These are phyloP conservation scores for Apeltes quadracus DNA, from an alignment of 2,113 vertebrate genomes.

Conservation along the genomic window DNA sequence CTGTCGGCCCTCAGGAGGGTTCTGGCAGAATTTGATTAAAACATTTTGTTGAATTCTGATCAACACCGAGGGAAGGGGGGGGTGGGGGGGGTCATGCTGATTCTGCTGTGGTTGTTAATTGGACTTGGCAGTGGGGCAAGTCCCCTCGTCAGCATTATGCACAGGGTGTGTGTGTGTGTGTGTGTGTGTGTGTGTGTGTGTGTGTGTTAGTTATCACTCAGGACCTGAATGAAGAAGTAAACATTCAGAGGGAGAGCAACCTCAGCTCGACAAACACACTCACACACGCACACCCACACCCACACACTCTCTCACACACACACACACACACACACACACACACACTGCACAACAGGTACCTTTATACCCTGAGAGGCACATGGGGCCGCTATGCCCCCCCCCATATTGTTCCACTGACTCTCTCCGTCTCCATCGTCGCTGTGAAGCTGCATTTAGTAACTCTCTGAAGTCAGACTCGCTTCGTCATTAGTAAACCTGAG, in stretches of 20 bases:
- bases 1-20: slow-evolving; percentile 39
- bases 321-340: slow-evolving; percentile 17
- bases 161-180: slow-evolving; percentile 11
- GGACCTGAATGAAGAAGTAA: slow-evolving; percentile 46
- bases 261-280: no score
- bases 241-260: slow-evolving; percentile 17
- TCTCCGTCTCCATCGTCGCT: slow-evolving; percentile 7
- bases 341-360: not conserved
- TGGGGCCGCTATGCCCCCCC: not conserved
- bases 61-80: slow-evolving; percentile 56
- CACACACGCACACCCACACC: no score
- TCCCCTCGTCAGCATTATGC: slow-evolving; percentile 38
- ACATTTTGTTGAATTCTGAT: slow-evolving; percentile 69
- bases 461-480: slow-evolving; percentile 22
- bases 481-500: slow-evolving; percentile 3
- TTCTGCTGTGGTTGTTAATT: slow-evolving; percentile 58
- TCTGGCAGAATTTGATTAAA: slow-evolving; percentile 64
- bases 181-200: slow-evolving; percentile 21
- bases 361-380: not conserved
- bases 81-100: slow-evolving; percentile 58
- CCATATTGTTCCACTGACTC: slow-evolving; percentile 3
- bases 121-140: slow-evolving; percentile 51
- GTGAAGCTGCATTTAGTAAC: slow-evolving; percentile 41
- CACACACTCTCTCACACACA: no score
- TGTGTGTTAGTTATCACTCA: slow-evolving; percentile 34